Conservation (phyloP, 2,113 vertebrate species). For the Lophochroa leadbeateri region DNA sequence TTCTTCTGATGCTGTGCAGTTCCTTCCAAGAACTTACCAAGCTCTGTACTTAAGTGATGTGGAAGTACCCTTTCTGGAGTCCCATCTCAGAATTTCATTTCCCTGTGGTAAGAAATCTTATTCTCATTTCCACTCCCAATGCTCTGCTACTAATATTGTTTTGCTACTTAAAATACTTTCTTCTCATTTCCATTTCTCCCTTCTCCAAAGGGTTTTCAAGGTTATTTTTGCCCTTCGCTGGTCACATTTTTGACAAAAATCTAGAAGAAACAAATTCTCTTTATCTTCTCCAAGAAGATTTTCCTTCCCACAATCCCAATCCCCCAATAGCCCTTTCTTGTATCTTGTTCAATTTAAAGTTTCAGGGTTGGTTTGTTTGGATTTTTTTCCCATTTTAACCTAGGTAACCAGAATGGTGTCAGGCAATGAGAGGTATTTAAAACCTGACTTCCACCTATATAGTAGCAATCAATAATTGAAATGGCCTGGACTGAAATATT, state of each 20-base stretch:
- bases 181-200: not conserved
- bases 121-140: not conserved
- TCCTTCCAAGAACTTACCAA: not conserved
- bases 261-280: not conserved
- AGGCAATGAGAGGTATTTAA: not conserved
- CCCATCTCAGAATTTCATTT: not conserved
- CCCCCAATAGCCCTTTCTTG: not conserved
- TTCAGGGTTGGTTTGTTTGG: not conserved
- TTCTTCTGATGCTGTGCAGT: not conserved
- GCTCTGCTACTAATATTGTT: not conserved
- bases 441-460: not conserved
- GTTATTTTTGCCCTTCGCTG: not conserved
- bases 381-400: not conserved
- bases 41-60: not conserved
- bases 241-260: not conserved
- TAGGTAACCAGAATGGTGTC: not conserved
- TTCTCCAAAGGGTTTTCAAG: not conserved
- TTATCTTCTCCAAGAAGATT: not conserved
- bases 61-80: not conserved
- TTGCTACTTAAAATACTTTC: not conserved
- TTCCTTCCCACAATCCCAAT: not conserved
- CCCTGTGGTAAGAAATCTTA: not conserved
- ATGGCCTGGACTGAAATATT: not conserved
- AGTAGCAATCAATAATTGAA: not conserved
- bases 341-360: not conserved